phyloP scores from a whole-genome alignment of 1,140 invertebrate species.

The Macrostomum lignano region DNA sequence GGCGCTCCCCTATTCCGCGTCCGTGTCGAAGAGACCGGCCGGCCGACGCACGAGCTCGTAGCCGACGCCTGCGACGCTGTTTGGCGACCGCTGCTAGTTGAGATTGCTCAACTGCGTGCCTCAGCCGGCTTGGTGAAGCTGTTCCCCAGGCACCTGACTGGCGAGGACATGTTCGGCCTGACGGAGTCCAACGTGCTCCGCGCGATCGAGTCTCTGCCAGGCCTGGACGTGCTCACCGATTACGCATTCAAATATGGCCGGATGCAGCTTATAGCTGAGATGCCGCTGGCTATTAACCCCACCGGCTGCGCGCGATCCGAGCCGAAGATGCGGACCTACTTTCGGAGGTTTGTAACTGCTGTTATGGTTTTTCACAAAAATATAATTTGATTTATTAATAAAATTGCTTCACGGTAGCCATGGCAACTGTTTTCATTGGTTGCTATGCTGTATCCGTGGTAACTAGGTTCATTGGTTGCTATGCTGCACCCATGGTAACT shows the following conservation, averaged over 20 bases:
- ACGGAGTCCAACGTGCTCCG: slow-evolving; percentile 73
- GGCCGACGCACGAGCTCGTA: slow-evolving; percentile 36
- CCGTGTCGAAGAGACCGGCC: slow-evolving; percentile 44
- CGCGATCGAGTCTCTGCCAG: slow-evolving; percentile 41
- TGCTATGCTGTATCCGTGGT: too few species aligned
- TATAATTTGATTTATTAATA: too few species aligned
- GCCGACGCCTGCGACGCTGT: slow-evolving; percentile 12
- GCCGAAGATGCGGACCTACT: slow-evolving; percentile 25
- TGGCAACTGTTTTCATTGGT: too few species aligned
- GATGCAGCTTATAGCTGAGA: slow-evolving; percentile 58
- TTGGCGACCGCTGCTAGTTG: slow-evolving; percentile 42
- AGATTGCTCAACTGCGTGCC: slow-evolving; percentile 45
- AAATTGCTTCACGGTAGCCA: too few species aligned
- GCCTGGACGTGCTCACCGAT: slow-evolving; percentile 68
- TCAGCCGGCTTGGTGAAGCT: slow-evolving; percentile 48
- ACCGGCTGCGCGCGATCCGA: slow-evolving; percentile 70
- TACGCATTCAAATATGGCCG: slow-evolving; percentile 74
- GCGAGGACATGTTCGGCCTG: slow-evolving; percentile 82
- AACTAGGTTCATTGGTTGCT: too few species aligned
- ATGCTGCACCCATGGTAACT: too few species aligned
- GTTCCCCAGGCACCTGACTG: slow-evolving; percentile 65
- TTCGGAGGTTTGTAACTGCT: too few species aligned
- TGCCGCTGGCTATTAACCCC: slow-evolving; percentile 81
- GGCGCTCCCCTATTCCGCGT: slow-evolving; percentile 61
- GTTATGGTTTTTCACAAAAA: too few species aligned